Evolutionary conservation across 2,797 vertebrate species (phyloP), one percentile per base, ranked within the genome.

Genomic region (Manis crassicaudata): DNA sequence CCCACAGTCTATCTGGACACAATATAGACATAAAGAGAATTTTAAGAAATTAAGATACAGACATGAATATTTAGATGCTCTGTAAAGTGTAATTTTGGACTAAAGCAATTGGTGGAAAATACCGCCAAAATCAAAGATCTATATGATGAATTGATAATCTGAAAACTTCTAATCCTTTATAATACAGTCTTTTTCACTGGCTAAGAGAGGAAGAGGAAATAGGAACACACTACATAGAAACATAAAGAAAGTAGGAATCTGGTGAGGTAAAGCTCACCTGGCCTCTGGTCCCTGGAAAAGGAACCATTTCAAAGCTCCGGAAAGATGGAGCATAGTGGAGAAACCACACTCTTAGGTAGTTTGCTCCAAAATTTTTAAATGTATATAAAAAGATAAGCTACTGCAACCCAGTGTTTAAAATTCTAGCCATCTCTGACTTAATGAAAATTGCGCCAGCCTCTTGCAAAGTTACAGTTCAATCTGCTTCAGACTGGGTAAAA

Each of bases 401-500:
- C 56, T 95, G 5, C 40, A 88, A 65, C 32, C 14, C 67, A 54
- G 37, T 58, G 68, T 95, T 95, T 89, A 83, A 93, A 94, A 92
- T 92, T 94, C 70, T 52, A 94, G 83, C 54, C 60, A 56, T 72
- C 79, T 86, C 63, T 72, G 65, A 32, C 37, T 92, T 91, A 60
- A 54, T 89, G 65, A 70, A 94, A 95, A 87, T 37, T 65, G 10
- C 73, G 52, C 77, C 65, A 90, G 6, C 37, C 60, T 91, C 79
- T 27, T 89, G 60, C n/a, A 56, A 62, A 93, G 37, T 93, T 70
- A 88, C 21, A 73, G 80, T 93, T 95, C 76, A 85, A 40, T 92
- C 52, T 93, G 72, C 82, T 76, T 67, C 70, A 79, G 62, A 90
- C 46, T 76, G 60, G 67, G n/a, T 90, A 90, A 96, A 92, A 95